A percentile compares a stretch with the other conserved stretches of the same genome.
phyloP scores from a whole-genome alignment of 2,113 vertebrate genomes.

The Burhinus oedicnemus region DNA sequence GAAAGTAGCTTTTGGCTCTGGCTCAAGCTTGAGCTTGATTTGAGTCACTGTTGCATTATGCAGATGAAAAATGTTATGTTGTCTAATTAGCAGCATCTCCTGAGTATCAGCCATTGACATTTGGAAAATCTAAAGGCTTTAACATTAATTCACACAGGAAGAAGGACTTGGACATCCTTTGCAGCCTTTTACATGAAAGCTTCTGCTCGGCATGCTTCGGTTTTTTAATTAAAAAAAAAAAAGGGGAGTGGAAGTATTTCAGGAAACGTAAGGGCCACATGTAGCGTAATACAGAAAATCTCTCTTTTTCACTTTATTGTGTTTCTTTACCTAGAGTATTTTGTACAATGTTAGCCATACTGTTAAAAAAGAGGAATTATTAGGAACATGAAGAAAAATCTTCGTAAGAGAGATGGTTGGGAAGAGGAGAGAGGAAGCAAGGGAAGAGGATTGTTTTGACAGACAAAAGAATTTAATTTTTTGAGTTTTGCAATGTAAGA shows the following conservation, averaged over 20 bases:
- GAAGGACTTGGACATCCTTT: background rate
- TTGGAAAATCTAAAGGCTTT: background rate
- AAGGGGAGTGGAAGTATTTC: background rate
- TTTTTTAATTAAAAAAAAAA: background rate
- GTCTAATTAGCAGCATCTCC: background rate
- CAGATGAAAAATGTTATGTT: background rate
- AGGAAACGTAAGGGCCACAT: background rate
- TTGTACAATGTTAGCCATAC: background rate
- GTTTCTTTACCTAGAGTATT: background rate
- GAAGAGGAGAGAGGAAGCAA: background rate
- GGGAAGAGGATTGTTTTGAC: background rate
- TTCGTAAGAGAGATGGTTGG: background rate
- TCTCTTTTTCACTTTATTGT: background rate
- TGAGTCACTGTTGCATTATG: background rate
- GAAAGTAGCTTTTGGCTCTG: background rate
- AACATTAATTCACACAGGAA: background rate
- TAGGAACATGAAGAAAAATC: background rate
- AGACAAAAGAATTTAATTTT: background rate
- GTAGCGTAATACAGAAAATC: background rate
- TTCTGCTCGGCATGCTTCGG: background rate
- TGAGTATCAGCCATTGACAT: background rate
- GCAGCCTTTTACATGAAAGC: background rate
- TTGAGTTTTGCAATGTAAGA: background rate
- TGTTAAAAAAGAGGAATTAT: background rate
- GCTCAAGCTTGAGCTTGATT: background rate